phyloP scores from a whole-genome alignment of 2,113 vertebrate genomes.

The Maccullochella peelii region DNA sequence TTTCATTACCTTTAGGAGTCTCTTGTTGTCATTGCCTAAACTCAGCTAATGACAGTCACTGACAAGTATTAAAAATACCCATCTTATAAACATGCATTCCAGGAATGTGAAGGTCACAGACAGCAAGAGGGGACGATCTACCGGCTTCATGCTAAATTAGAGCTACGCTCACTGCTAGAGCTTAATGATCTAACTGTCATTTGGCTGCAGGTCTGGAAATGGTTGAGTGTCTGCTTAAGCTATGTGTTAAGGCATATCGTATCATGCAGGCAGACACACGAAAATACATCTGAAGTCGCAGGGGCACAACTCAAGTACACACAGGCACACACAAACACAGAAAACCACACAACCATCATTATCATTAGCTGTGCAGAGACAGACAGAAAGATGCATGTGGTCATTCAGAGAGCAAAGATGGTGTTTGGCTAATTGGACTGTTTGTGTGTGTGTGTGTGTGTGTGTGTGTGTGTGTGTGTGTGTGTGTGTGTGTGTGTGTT shows the following conservation, averaged over 20 bases:
- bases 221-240: slow-evolving; percentile 69
- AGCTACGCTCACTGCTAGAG: slow-evolving; percentile 50
- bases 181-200: slow-evolving; percentile 77
- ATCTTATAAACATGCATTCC: slow-evolving; percentile 24
- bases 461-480: slow-evolving; percentile 1
- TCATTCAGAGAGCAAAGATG: slow-evolving; percentile 65
- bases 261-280: slow-evolving; percentile 59
- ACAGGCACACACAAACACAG: slow-evolving; percentile 23
- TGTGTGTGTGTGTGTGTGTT: background rate
- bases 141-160: slow-evolving; percentile 73
- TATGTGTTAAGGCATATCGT: slow-evolving; percentile 64
- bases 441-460: slow-evolving; percentile 30
- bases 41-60: slow-evolving; percentile 36
- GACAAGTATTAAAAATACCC: slow-evolving; percentile 51
- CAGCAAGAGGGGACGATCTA: slow-evolving; percentile 49
- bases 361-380: slow-evolving; percentile 71
- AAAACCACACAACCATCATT: slow-evolving; percentile 54
- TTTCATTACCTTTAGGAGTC: background rate
- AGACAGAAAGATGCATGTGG: slow-evolving; percentile 74
- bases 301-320: slow-evolving; percentile 15
- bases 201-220: slow-evolving; percentile 70
- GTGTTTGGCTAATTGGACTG: slow-evolving; percentile 71
- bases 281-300: slow-evolving; percentile 56
- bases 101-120: slow-evolving; percentile 73
- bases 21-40: slow-evolving; percentile 26